Evolutionary conservation across 2,113 vertebrate species (phyloP).

Genomic region (Bubalus kerabau): DNA sequence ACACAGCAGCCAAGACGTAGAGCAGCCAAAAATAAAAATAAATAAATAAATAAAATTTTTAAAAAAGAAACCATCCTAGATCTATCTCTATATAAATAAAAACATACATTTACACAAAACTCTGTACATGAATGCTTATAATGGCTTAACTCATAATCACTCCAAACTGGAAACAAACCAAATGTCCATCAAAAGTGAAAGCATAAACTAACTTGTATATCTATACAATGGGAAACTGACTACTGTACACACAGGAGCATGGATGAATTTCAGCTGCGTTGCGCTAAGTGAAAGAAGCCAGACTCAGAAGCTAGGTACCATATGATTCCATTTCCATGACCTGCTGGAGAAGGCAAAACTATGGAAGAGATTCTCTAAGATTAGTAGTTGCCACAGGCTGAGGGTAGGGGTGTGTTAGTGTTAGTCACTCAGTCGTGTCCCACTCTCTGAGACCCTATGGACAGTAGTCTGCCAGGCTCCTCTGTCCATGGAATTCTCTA

Average conservation of each 20-base stretch:
- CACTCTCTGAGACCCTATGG: background rate
- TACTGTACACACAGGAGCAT: background rate
- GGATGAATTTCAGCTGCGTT: background rate
- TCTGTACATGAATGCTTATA: background rate
- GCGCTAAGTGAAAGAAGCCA: background rate
- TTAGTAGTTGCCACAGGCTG: background rate
- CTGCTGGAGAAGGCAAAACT: background rate
- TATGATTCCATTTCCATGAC: background rate
- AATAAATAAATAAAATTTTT: background rate
- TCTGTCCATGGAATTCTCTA: background rate
- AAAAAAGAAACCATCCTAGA: background rate
- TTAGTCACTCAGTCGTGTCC: background rate
- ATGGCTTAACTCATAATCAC: background rate
- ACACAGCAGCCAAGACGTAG: background rate
- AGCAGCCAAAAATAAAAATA: background rate
- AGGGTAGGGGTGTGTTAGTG: background rate
- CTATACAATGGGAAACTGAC: background rate
- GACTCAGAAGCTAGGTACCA: background rate
- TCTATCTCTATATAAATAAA: background rate
- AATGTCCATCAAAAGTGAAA: background rate
- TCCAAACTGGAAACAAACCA: background rate
- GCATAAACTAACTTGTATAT: background rate
- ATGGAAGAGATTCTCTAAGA: background rate
- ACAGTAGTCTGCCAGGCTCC: background rate
- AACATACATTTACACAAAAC: background rate